Base-by-base conservation (phyloP, 2,797 vertebrate genomes). In the Loriculus beryllinus region DNA sequence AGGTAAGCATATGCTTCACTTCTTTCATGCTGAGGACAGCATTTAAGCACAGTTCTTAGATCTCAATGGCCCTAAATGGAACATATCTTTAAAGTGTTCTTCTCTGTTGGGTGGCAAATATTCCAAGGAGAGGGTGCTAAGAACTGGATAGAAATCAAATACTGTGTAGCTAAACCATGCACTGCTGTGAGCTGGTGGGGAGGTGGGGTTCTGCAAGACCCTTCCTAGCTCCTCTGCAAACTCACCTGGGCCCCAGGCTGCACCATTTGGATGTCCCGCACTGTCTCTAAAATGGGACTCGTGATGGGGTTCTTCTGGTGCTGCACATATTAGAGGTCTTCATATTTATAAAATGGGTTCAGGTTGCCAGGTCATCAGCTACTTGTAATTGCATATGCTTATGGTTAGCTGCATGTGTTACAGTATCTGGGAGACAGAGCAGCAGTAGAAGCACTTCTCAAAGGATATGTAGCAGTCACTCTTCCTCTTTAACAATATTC, bases 141-240 rank as follows among this genome's bases (percentile, higher is more conserved):
- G 40, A 77, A 26, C 23, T 23, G 14, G 22, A 4, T 20, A 7
- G 8, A 15, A 39, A 35, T 42, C 33, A 42, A 68, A 39, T 21
- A 3, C 0, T 5, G 2, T 1, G 12, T 9, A 1, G 18, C 17
- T 14, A 2, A 57, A 11, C 2, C 25, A 11, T 72, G 35, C 11
- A 0, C 8, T 47, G 6, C 3, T 2, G 21, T 2, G 9, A 49
- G 60, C 56, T 9, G 21, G 9, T 8, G 2, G 54, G 59, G 65
- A 26, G 31, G 35, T 17, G 35, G 51, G 40, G 17, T 10, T 19
- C 63, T 33, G 2, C 10, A 2, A 43, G 42, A 60, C 49, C 45
- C 9, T 33, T 26, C 37, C 69, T 40, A 3, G 42, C 57, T 54
- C 52, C 0, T 48, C 47, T 8, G 1, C 86, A 42, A 14, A 16